phyloP scores from a whole-genome alignment of 2,797 vertebrate species.

The Gambusia yucatana region DNA sequence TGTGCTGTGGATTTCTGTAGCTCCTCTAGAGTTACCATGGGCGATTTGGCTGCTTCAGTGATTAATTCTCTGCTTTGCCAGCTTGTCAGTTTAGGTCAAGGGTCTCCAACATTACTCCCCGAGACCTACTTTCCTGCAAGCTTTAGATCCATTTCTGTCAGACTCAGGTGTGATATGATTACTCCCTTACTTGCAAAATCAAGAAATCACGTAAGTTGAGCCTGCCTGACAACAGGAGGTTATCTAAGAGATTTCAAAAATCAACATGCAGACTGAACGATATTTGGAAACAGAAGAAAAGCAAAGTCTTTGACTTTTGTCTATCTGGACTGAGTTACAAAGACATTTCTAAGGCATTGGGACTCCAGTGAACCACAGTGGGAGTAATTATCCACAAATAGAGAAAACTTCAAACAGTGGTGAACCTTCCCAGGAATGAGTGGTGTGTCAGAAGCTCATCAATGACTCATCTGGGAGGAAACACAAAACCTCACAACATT shows the following conservation, averaged over 20 bases:
- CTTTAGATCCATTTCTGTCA: not conserved
- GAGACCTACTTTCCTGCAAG: too few species aligned
- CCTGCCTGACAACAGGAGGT: not conserved
- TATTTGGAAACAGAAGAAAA: not conserved
- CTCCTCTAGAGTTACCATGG: not conserved
- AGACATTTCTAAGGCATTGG: not conserved
- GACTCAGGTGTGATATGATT: not conserved
- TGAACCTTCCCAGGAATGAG: not conserved
- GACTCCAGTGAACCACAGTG: not conserved
- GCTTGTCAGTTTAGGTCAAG: not conserved
- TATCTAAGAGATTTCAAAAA: not conserved
- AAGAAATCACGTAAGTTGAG: not conserved
- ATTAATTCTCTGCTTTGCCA: not conserved
- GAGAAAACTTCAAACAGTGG: not conserved
- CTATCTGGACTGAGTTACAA: not conserved
- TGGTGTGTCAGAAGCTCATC: not conserved
- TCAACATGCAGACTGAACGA: not conserved
- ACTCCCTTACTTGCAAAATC: not conserved
- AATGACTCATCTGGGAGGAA: not conserved
- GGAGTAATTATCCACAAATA: not conserved
- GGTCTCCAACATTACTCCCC: too few species aligned
- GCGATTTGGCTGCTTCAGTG: not conserved
- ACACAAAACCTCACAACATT: not conserved
- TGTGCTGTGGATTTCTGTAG: not conserved
- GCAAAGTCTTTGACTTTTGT: not conserved